Percentiles rank a stretch among this genome's conserved stretches.
Evolutionary conservation across 2,797 vertebrate genomes (phyloP).

Genomic region (Hydrolagus colliei): DNA sequence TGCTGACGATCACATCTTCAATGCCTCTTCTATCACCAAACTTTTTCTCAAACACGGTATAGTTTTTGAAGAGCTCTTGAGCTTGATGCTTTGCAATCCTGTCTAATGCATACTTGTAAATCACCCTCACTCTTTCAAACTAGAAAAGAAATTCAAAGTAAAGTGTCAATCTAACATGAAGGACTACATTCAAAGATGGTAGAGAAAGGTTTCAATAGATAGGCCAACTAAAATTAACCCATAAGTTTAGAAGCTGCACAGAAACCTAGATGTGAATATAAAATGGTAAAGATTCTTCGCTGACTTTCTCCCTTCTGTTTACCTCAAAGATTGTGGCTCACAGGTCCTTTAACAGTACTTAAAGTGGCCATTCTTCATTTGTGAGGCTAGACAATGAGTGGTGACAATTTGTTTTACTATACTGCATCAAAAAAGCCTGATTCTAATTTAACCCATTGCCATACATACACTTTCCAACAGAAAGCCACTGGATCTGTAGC

Average conservation of each 20-base stretch:
- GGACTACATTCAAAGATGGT: background rate
- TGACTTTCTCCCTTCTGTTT: background rate
- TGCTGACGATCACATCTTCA: constrained; percentile 95
- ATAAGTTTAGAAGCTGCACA: background rate
- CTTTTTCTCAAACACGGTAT: constrained; percentile 96
- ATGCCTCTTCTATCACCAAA: constrained; percentile 91
- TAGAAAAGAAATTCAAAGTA: constrained; percentile 43
- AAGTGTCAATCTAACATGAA: background rate
- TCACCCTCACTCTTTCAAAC: constrained; percentile 92
- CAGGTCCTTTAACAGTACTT: no score
- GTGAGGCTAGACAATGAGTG: no score
- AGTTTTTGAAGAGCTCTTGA: constrained; percentile 94
- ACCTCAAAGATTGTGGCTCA: background rate
- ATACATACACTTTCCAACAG: background rate
- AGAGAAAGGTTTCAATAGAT: background rate
- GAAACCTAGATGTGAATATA: background rate
- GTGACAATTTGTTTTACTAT: background rate
- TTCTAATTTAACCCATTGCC: background rate
- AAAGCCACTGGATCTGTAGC: background rate
- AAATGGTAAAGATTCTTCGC: background rate
- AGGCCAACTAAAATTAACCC: background rate
- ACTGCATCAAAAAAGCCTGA: background rate
- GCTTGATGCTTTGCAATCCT: constrained; percentile 88
- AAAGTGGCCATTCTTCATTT: no score
- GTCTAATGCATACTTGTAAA: constrained; percentile 93